Conservation (phyloP, 2,888 invertebrate genomes). For the Agapostemon virescens region DNA sequence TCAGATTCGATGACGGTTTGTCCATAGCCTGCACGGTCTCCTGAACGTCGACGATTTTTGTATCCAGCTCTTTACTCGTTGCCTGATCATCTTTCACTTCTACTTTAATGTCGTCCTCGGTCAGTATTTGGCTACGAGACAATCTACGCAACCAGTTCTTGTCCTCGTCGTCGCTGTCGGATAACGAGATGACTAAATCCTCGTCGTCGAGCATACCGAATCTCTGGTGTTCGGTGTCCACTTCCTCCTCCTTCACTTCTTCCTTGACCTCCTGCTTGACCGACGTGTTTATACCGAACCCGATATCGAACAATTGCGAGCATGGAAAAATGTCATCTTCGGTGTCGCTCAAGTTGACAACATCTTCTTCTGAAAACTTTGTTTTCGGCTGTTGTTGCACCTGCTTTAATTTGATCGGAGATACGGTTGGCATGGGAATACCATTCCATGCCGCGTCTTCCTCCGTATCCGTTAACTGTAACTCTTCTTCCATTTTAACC, state of each 20-base stretch:
- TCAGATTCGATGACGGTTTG: neutral
- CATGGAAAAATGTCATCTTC: constrained; percentile 82
- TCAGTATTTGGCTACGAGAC: constrained; percentile 65
- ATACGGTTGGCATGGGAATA: neutral
- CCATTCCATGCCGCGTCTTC: constrained; percentile 19
- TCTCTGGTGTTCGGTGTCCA: constrained; percentile 39
- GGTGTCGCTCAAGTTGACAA: constrained; percentile 83
- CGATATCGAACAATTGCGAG: constrained; percentile 82
- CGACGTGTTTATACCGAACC: constrained; percentile 42
- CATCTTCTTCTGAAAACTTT: constrained; percentile 80
- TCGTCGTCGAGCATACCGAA: constrained; percentile 56
- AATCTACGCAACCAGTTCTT: constrained; percentile 69
- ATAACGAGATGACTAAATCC: constrained; percentile 66
- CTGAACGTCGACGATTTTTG: neutral
- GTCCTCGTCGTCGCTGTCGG: constrained; percentile 74
- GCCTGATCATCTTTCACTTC: neutral
- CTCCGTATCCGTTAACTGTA: constrained; percentile 56
- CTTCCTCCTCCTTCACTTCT: constrained; percentile 35
- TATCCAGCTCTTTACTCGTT: neutral
- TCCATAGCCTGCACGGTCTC: neutral
- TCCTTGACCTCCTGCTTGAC: constrained; percentile 63
- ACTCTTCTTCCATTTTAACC: constrained; percentile 54
- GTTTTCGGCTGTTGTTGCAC: constrained; percentile 79
- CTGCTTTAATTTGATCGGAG: constrained; percentile 51
- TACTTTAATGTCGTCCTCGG: constrained; percentile 28